Base-by-base conservation (phyloP, 2,113 vertebrate species). In the Stegostoma tigrinum region DNA sequence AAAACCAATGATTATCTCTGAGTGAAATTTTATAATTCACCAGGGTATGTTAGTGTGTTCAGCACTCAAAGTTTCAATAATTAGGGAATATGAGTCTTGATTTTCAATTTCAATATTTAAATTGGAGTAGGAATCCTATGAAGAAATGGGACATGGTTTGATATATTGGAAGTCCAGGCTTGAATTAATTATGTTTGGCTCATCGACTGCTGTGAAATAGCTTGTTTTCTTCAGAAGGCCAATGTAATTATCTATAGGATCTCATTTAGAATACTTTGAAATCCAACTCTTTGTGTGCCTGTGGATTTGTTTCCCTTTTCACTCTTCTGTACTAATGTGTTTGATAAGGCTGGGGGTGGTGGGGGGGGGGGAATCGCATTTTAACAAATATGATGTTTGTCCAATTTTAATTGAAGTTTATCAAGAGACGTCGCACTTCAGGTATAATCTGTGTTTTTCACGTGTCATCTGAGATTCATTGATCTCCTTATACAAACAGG, bases 141-240 rank as follows among this genome's bases (percentile, higher is more conserved):
- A 87, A 34, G 27, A 52, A 89, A 55, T 55, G 52, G 86, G 86
- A 55, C 86, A 89, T 89, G 48, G 83, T 30, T 89, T 89, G 87
- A 61, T 61, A 55, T 55, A 61, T n/a, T 64, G 87, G 52, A 64
- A 61, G 24, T 64, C 87, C 30, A 64, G 34, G 52, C 48, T 55
- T 89, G 86, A 89, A 52, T 89, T 55, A 55, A 30, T 64, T 91
- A 91, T 61, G 52, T 24, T 91, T 91, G 87, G 87, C 30, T 91
- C 55, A 64, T 61, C 61, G 61, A 15, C 64, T 91, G 61, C 61
- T 91, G 55, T 64, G 52, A n/a, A 27, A 64, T 45, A 23, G 38
- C 42, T 85, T 23, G 14, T 85, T 85, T 91, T 91, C 48, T 91
- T 91, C 55, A 91, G 30, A 55, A 90, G 30, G 34, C 14, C 12